phyloP scores from a whole-genome alignment of 2,113 vertebrate species.

The Chinchilla lanigera region DNA sequence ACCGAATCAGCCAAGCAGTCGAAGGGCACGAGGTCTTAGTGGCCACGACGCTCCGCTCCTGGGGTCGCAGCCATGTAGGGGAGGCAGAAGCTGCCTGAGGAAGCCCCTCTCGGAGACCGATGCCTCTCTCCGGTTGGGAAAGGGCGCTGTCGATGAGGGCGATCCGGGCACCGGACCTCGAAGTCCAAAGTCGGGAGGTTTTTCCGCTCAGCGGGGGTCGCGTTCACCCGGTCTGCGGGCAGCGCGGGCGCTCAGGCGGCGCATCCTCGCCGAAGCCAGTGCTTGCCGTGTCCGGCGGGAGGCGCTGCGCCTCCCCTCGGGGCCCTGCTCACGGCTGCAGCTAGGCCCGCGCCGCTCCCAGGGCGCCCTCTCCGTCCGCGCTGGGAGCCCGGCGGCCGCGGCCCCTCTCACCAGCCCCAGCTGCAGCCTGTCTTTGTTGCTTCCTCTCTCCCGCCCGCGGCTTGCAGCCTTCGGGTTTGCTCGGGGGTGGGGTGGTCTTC shows the following conservation, averaged over 20 bases:
- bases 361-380: constrained; percentile 66
- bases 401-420: constrained; percentile 74
- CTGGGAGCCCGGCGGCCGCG: constrained; percentile 55
- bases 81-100: background rate
- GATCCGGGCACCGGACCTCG: background rate
- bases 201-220: constrained; percentile 58
- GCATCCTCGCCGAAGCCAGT: constrained; percentile 57
- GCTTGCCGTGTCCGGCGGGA: constrained; percentile 70
- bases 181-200: constrained; percentile 27
- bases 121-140: constrained; percentile 1
- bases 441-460: constrained; percentile 61
- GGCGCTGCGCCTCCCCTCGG: constrained; percentile 73
- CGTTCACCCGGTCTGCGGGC: background rate
- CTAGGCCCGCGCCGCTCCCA: constrained; percentile 68
- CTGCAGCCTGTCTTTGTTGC: constrained; percentile 81
- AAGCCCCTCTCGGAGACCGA: constrained; percentile 45
- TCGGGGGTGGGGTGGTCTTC: background rate
- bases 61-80: constrained; percentile 56
- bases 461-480: constrained; percentile 23
- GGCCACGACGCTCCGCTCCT: constrained; percentile 11
- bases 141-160: background rate
- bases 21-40: constrained; percentile 66
- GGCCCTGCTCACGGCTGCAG: constrained; percentile 62
- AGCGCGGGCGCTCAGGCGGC: background rate
- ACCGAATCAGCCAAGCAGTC: constrained; percentile 64